A percentile compares a stretch with the other conserved stretches of the same genome.
These are phyloP conservation scores for Anastrepha ludens DNA, from an alignment of 1,140 invertebrate genomes.

Conservation along the genomic window DNA sequence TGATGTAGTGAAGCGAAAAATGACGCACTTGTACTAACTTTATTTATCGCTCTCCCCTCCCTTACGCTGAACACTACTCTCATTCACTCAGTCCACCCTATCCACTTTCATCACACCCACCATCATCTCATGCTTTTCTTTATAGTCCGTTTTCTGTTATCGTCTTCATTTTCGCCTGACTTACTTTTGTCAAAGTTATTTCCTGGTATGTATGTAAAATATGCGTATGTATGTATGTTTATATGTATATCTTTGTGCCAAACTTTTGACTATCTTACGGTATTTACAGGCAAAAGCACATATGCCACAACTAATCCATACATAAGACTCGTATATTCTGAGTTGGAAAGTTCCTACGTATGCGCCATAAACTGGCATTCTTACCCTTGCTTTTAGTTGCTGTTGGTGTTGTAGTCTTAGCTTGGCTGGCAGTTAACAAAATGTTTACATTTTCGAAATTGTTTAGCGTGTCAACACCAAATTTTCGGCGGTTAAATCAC, in stretches of 20 bases:
- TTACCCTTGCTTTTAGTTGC: neutral
- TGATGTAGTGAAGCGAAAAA: constrained; percentile 10
- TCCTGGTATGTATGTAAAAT: neutral
- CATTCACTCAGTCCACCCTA: neutral
- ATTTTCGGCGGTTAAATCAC: constrained; percentile 59
- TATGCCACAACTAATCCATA: neutral
- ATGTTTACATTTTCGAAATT: constrained; percentile 71
- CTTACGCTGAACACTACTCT: neutral
- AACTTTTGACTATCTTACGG: neutral
- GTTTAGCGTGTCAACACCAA: constrained; percentile 72
- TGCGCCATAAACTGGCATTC: neutral
- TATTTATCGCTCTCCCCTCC: neutral
- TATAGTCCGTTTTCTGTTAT: constrained; percentile 21
- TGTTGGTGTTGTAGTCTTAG: neutral
- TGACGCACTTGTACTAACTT: neutral
- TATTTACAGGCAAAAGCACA: neutral
- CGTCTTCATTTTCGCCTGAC: constrained; percentile 20
- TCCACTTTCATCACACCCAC: neutral
- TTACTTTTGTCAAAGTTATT: constrained; percentile 32
- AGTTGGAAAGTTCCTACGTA: neutral
- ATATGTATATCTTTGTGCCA: neutral
- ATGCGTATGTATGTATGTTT: neutral
- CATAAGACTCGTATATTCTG: neutral
- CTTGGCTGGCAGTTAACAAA: constrained; percentile 59
- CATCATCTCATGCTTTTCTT: neutral